Conservation (phyloP, 2,113 vertebrate species). For the Tachysurus fulvidraco region DNA sequence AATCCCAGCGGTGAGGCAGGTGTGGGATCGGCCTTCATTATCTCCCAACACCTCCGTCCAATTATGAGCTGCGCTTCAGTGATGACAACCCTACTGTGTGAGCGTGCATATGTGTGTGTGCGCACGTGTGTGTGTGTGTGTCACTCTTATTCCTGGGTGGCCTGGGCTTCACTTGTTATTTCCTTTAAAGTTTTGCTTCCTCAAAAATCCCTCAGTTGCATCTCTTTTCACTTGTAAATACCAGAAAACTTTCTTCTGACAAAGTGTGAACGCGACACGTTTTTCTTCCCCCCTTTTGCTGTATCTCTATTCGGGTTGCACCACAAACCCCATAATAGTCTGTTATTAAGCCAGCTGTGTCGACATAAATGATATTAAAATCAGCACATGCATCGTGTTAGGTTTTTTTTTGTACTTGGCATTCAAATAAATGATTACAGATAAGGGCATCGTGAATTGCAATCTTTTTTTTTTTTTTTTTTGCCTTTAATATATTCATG, state of each 20-base stretch:
- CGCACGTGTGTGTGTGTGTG: constrained; percentile 5
- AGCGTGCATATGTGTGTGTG: neutral
- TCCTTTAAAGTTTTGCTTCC: constrained; percentile 30
- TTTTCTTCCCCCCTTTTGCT: neutral
- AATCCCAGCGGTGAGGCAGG: constrained; percentile 75
- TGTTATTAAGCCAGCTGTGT: neutral
- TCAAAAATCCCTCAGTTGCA: constrained; percentile 26
- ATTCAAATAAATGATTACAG: neutral
- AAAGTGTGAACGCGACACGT: neutral
- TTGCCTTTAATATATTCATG: neutral
- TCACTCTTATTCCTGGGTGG: constrained; percentile 27
- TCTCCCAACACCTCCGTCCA: constrained; percentile 78
- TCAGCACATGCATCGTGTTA: neutral
- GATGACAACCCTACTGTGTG: constrained; percentile 58
- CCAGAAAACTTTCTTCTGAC: constrained; percentile 18
- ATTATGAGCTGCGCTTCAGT: constrained; percentile 74
- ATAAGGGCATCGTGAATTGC: neutral
- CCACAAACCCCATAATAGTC: neutral
- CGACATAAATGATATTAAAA: neutral
- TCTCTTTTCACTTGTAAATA: constrained; percentile 34
- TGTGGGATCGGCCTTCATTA: constrained; percentile 79
- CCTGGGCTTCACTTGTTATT: constrained; percentile 35
- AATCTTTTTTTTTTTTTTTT: neutral
- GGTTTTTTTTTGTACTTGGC: neutral
- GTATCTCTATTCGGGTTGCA: neutral